A percentile compares a stretch with the other conserved stretches of the same genome.
Evolutionary conservation across 2,113 vertebrate species (phyloP).

Genomic region (Pleuronectes platessa): DNA sequence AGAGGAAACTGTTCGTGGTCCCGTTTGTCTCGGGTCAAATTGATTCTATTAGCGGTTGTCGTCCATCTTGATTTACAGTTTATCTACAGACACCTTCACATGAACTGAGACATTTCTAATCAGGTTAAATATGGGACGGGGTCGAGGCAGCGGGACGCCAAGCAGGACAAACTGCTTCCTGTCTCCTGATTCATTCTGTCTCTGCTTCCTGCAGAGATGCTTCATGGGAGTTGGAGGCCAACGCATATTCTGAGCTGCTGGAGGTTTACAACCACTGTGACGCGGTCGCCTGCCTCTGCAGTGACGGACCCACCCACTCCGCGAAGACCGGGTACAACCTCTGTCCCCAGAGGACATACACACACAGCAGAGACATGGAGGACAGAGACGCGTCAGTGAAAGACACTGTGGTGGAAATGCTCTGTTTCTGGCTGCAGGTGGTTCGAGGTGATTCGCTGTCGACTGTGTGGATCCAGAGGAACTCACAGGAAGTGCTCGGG

Average conservation of each 20-base stretch:
- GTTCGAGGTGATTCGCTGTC: constrained; percentile 92
- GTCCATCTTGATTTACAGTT: no score
- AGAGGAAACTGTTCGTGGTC: no score
- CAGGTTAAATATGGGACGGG: background rate
- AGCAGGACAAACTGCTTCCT: no score
- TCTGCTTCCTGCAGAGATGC: constrained; percentile 87
- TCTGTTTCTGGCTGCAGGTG: constrained; percentile 75
- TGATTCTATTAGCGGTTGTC: no score
- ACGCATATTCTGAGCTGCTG: constrained; percentile 93
- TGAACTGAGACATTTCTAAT: no score
- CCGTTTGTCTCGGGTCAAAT: no score
- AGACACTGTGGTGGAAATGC: no score
- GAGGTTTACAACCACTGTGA: constrained; percentile 91
- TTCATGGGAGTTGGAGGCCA: constrained; percentile 97
- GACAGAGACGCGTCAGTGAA: no score
- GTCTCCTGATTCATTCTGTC: background rate
- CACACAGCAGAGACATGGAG: no score
- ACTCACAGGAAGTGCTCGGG: constrained; percentile 93
- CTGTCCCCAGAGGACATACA: background rate
- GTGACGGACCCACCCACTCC: constrained; percentile 85
- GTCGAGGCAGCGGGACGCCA: no score
- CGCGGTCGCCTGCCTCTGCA: constrained; percentile 84
- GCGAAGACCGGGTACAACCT: constrained; percentile 85
- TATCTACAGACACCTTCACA: no score
- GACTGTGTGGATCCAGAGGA: constrained; percentile 91